Evolutionary conservation across 2,888 invertebrate genomes (phyloP).

Genomic region (Andrena dorsata): DNA sequence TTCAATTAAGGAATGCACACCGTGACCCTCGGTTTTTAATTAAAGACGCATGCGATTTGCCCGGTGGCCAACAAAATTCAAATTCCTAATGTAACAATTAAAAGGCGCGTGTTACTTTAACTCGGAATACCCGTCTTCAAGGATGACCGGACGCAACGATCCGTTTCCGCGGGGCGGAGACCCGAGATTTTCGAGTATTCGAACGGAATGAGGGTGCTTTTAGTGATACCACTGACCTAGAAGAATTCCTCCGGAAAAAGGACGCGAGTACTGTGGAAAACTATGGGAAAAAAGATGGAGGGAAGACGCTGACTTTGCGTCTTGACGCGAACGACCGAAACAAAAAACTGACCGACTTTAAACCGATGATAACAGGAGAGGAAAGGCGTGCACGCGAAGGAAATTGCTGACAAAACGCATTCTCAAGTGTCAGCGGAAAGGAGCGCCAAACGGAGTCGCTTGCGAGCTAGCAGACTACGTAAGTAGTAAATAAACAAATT

Average conservation of each 20-base stretch:
- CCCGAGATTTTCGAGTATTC: not conserved
- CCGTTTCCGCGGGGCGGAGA: not conserved
- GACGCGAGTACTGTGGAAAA: slow-evolving; percentile 12
- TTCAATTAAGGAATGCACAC: not conserved
- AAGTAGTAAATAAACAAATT: slow-evolving; percentile 15
- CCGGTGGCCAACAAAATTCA: not conserved
- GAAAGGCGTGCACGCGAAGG: not conserved
- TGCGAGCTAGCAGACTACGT: not conserved
- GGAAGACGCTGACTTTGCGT: slow-evolving; percentile 41
- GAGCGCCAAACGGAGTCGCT: not conserved
- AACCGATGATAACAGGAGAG: slow-evolving; percentile 33
- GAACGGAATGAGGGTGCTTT: slow-evolving; percentile 17
- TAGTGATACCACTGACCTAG: slow-evolving; percentile 24
- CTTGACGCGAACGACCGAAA: slow-evolving; percentile 21
- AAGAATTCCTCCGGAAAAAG: not conserved
- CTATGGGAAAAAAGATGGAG: not conserved
- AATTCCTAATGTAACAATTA: not conserved
- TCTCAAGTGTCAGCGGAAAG: slow-evolving; percentile 17
- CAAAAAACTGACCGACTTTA: slow-evolving; percentile 25
- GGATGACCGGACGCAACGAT: not conserved
- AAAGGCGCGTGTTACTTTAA: not conserved
- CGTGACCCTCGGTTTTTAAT: not conserved
- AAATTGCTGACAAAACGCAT: slow-evolving; percentile 28
- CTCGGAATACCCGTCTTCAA: not conserved
- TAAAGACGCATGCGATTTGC: not conserved